Evolutionary conservation across 2,797 vertebrate genomes (phyloP).

Genomic region (Fistularia commersonii): DNA sequence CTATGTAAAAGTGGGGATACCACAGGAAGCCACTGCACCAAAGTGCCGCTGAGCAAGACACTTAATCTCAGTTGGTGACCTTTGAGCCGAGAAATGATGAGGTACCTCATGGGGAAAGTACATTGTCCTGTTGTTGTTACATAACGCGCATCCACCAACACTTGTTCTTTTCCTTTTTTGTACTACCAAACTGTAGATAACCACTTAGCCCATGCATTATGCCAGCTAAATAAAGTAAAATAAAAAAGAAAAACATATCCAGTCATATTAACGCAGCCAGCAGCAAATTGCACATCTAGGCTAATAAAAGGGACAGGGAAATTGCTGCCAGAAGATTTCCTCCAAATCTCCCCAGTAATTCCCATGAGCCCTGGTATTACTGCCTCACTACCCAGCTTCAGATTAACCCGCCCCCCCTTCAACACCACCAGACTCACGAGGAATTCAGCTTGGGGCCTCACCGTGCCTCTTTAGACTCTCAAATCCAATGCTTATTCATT

Average conservation of each 20-base stretch:
- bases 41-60: conserved; percentile 19
- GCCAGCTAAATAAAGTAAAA: not conserved
- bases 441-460: conserved; percentile 18
- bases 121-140: conserved; percentile 16
- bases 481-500: conserved; percentile 13
- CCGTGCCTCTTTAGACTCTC: conserved; percentile 17
- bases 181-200: not conserved
- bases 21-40: not conserved
- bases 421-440: conserved; percentile 9
- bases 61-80: conserved; percentile 21
- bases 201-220: not conserved
- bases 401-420: conserved; percentile 44
- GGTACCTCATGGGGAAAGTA: conserved; percentile 1
- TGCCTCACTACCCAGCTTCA: conserved; percentile 54
- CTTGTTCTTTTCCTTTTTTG: conserved; percentile 4
- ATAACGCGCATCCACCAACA: conserved; percentile 25
- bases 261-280: conserved; percentile 56
- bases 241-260: conserved; percentile 36
- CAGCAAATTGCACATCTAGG: conserved; percentile 57
- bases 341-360: conserved; percentile 66
- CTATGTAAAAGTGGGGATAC: conserved; percentile 3
- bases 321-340: conserved; percentile 63
- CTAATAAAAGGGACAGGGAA: conserved; percentile 65
- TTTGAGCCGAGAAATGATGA: conserved; percentile 19
- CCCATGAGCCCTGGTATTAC: conserved; percentile 60